Evolutionary conservation across 2,888 invertebrate species (phyloP).

Genomic region (Desoria tigrina): DNA sequence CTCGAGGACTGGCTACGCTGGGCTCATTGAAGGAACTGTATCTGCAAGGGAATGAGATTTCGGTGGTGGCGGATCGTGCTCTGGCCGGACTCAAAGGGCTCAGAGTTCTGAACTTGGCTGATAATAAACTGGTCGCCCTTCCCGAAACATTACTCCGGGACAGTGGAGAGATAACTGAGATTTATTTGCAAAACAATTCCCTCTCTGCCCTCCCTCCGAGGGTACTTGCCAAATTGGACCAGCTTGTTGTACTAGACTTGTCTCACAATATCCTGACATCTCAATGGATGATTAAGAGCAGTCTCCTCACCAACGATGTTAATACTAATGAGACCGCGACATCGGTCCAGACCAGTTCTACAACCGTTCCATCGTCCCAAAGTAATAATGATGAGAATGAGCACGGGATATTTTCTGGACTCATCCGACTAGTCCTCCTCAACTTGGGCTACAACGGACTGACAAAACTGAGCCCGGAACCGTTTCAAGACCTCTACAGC

Average conservation of each 20-base stretch:
- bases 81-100: constrained; percentile 77
- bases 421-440: constrained; percentile 82
- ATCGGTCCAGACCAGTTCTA: constrained; percentile 4
- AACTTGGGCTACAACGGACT: constrained; percentile 80
- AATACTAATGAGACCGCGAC: constrained; percentile 12
- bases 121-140: constrained; percentile 84
- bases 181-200: constrained; percentile 88
- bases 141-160: constrained; percentile 83
- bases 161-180: constrained; percentile 77
- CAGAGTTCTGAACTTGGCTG: constrained; percentile 82
- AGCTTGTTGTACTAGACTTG: constrained; percentile 77
- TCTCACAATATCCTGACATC: constrained; percentile 84
- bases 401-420: constrained; percentile 72
- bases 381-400: neutral
- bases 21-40: constrained; percentile 76
- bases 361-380: neutral
- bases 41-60: constrained; percentile 84
- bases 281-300: constrained; percentile 71
- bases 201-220: constrained; percentile 82
- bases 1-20: constrained; percentile 77
- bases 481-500: constrained; percentile 82
- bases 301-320: constrained; percentile 3
- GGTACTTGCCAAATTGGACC: constrained; percentile 80
- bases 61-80: constrained; percentile 81
- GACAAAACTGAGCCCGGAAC: constrained; percentile 75